Evolutionary conservation across 2,113 vertebrate species (phyloP).

Genomic region (Percina caprodes): DNA sequence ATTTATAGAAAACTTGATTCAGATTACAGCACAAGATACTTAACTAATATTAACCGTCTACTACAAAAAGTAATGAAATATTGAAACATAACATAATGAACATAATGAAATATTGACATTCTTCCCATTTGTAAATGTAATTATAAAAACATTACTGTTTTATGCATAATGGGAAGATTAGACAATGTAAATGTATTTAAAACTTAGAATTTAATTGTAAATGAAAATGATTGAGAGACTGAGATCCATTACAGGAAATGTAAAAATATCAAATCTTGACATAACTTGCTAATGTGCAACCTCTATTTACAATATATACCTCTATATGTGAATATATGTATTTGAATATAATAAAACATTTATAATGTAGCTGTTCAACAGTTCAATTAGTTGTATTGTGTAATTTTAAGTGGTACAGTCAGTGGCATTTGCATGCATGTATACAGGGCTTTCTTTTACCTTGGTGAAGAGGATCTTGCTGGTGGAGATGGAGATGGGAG

Average conservation of each 20-base stretch:
- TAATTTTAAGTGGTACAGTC: neutral
- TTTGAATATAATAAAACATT: neutral
- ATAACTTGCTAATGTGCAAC: neutral
- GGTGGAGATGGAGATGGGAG: constrained; percentile 98
- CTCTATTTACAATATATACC: neutral
- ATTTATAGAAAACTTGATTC: constrained; percentile 1
- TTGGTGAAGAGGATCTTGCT: constrained; percentile 98
- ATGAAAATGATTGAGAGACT: neutral
- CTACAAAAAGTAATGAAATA: neutral
- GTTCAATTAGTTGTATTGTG: no score
- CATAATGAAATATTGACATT: neutral
- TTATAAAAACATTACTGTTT: neutral
- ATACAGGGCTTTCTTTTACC: constrained; percentile 85
- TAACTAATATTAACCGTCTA: neutral
- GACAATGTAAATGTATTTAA: neutral
- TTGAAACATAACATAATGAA: neutral
- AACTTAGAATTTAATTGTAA: neutral
- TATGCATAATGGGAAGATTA: neutral
- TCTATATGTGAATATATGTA: neutral
- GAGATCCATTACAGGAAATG: neutral
- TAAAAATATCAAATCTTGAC: neutral
- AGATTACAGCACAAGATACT: neutral
- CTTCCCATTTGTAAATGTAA: neutral
- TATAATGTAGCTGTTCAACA: neutral
- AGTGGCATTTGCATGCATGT: neutral